Evolutionary conservation across 2,113 vertebrate species (phyloP).

Genomic region (Cebidichthys violaceus): DNA sequence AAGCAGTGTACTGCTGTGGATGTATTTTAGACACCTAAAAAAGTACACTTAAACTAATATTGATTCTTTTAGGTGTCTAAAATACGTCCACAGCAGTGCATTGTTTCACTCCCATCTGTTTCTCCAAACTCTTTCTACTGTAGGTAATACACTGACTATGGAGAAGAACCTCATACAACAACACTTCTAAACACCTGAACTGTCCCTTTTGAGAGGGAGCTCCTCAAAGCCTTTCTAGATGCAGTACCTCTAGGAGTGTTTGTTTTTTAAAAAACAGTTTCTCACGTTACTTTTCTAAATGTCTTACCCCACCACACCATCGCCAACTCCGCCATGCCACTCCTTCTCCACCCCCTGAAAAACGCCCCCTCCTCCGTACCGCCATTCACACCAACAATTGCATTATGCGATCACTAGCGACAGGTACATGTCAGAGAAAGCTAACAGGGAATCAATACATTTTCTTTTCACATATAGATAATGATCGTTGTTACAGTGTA

Average conservation of each 20-base stretch:
- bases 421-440: slow-evolving; percentile 56
- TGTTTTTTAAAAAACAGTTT: background rate
- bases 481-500: background rate
- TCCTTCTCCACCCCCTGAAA: slow-evolving; percentile 4
- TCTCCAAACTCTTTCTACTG: background rate
- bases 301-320: slow-evolving; percentile 1
- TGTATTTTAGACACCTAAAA: background rate
- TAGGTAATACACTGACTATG: background rate
- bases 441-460: background rate
- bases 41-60: too few species aligned
- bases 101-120: background rate
- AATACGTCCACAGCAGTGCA: too few species aligned
- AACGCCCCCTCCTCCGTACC: slow-evolving; percentile 9
- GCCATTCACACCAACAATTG: background rate
- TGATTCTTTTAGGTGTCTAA: too few species aligned
- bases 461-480: background rate
- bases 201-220: background rate
- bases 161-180: background rate
- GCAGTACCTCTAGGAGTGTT: background rate
- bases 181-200: background rate
- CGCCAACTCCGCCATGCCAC: slow-evolving; percentile 20
- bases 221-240: background rate
- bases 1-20: too few species aligned
- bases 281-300: slow-evolving; percentile 38
- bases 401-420: slow-evolving; percentile 29